A percentile compares a stretch with the other conserved stretches of the same genome.
Evolutionary conservation across 2,113 vertebrate species (phyloP).

Genomic region (Equus quagga): DNA sequence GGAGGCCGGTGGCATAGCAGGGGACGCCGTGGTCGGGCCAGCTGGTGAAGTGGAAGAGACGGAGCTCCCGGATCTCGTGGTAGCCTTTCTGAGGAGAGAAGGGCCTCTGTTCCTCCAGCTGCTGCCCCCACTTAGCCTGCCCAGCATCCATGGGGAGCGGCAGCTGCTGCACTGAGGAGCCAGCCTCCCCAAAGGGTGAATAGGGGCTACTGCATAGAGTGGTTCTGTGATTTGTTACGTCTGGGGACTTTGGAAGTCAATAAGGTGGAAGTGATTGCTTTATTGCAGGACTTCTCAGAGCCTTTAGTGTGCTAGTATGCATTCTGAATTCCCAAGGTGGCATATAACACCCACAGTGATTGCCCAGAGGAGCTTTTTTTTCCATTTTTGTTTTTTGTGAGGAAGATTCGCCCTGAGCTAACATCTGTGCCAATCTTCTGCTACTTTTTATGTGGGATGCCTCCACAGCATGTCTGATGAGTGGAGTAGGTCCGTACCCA

Average conservation of each 20-base stretch:
- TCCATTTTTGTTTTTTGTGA: too few relatives aligned
- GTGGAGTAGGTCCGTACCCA: too few relatives aligned
- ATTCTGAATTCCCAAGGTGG: background rate
- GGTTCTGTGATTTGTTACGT: background rate
- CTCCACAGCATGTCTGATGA: too few relatives aligned
- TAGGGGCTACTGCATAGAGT: fast-evolving
- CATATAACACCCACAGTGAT: background rate
- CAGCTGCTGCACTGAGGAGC: background rate
- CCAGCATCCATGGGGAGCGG: fast-evolving
- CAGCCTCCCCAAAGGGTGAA: fast-evolving
- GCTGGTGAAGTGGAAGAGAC: slow-evolving; percentile 99
- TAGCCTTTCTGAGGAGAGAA: slow-evolving; percentile 96
- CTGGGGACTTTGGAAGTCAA: background rate
- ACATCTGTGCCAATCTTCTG: too few relatives aligned
- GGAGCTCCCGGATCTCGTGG: slow-evolving; percentile 97
- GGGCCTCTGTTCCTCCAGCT: slow-evolving; percentile 68
- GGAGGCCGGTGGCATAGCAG: slow-evolving; percentile 96
- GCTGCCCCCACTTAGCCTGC: background rate
- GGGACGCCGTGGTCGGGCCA: slow-evolving; percentile 99
- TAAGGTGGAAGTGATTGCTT: background rate
- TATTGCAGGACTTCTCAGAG: slow-evolving; percentile 21
- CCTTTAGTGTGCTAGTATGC: background rate
- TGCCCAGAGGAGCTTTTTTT: background rate
- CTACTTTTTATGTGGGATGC: too few relatives aligned
- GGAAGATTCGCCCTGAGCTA: too few relatives aligned